Base-by-base conservation (phyloP, 2,888 invertebrate species). In the Hylaea fasciaria region DNA sequence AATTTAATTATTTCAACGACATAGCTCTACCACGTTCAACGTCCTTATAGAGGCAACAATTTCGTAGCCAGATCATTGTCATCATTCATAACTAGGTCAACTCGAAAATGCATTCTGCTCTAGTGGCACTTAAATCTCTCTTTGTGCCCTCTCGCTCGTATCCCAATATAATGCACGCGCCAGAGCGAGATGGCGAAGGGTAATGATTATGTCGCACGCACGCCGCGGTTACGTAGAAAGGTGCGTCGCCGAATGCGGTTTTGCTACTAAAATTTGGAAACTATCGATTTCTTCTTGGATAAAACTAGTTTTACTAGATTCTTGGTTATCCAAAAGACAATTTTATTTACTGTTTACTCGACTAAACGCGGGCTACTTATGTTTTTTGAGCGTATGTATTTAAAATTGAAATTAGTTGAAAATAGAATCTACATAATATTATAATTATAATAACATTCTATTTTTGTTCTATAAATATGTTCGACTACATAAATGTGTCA, bases 161-260 rank as follows among this genome's bases (percentile, higher is more conserved):
- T 62, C 3, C 28, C 10, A 0, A 3, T 11, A 0, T 41, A 41
- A 37, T 28, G 29, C 32, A n/a, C 16, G 35, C 35, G 52, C 0
- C 39, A 44, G 68, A 70, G 13, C 47, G 65, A 62, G 68, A 66
- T 39, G 37, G 45, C 40, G 14, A 40, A 0, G 47, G 32, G 41
- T 43, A 58, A 62, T 48, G 61, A 68, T 68, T 63, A 65, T 64
- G 64, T 70, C 70, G 66, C 63, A 70, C 68, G 70, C 65, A 68
- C 60, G 45, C 47, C 63, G 70, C 62, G 68, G 68, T 68, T 66
- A 70, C 68, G 62, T 65, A 58, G 63, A 65, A 65, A 68, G 66
- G 70, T 70, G 68, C 70, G 65, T 65, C 60, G 53, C 45, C 44
- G 57, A 64, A 65, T 69, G 64, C 60, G 60, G 62, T 55, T 64